Evolutionary conservation across 2,888 invertebrate species (phyloP), one percentile per base, ranked within the genome.

Genomic region (Cephus pulcher): DNA sequence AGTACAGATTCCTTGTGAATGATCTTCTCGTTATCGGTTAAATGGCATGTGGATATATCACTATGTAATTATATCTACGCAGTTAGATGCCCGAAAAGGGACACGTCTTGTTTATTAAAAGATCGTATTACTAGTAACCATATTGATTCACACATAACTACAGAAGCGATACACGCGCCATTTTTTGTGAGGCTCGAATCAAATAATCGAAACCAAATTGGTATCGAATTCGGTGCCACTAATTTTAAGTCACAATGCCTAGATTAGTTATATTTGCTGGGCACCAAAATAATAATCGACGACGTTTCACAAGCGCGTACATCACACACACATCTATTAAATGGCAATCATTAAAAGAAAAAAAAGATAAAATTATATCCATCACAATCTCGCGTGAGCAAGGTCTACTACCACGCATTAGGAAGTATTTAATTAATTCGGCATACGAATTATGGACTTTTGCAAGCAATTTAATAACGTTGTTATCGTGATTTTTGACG

Each of bases 71-170:
- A 75, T 78, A 71, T 75, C 71, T 78, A 80, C 74, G 69, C 80
- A 82, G 71, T 80, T 77, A 77, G 78, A 78, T 73, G 73, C 77
- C 75, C 73, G 56, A 56, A 78, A 80, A 79, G 79, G 74, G 78
- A 80, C 76, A 78, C 80, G 79, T 80, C 79, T 79, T 80, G 76
- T 80, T 78, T 77, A 78, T 80, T 82, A 82, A 80, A 56, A 56
- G 56, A 56, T 56, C 23, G 9, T 56, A 56, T 56, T 56, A 56
- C 56, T 71, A 71, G 71, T 71, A 71, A 32, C 34, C 71, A 71
- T 71, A 71, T 71, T 34, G 71, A 71, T 71, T 71, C 32, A 33
- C 71, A 71, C 71, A 34, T 30, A 71, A 34, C 71, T 71, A 71
- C 71, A 71, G 71, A 71, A 71, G 71, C 71, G 71, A 71, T 34